A percentile compares a stretch with the other conserved stretches of the same genome.
Evolutionary conservation across 1,140 invertebrate genomes (phyloP).

Genomic region (Mya arenaria): DNA sequence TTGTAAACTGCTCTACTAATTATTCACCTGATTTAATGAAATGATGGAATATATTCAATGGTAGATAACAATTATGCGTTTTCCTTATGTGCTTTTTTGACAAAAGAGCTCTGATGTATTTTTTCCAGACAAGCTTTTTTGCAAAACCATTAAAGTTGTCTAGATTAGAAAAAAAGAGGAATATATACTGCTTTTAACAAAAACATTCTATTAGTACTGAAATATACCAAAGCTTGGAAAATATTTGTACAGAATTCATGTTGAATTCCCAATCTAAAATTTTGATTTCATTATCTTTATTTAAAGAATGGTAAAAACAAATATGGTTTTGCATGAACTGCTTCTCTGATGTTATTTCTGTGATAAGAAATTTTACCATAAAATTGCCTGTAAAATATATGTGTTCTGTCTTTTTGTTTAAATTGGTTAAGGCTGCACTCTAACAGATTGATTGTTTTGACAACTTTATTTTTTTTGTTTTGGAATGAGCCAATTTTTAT

Average conservation of each 20-base stretch:
- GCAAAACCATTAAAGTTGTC: conserved; percentile 14
- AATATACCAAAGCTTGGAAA: neutral
- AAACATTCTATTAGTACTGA: neutral
- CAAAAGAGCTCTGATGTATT: neutral
- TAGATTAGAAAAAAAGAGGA: neutral
- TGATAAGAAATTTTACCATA: too few species aligned
- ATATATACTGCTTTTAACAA: neutral
- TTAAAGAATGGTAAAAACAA: neutral
- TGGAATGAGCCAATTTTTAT: too few species aligned
- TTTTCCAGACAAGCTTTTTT: conserved; percentile 34
- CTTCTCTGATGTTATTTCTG: conserved; percentile 21
- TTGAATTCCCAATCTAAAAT: neutral
- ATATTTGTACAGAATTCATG: neutral
- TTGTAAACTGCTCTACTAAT: neutral
- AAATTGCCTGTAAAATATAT: too few species aligned
- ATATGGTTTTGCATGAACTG: conserved; percentile 27
- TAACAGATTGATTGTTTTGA: too few species aligned
- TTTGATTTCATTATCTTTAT: neutral
- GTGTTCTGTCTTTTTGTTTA: too few species aligned
- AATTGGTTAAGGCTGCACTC: too few species aligned
- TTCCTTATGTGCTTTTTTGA: neutral
- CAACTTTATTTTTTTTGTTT: too few species aligned
- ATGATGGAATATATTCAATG: neutral
- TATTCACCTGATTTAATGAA: neutral
- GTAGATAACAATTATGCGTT: neutral